phyloP scores from a whole-genome alignment of 2,113 vertebrate genomes.

The Bothrops jararaca region DNA sequence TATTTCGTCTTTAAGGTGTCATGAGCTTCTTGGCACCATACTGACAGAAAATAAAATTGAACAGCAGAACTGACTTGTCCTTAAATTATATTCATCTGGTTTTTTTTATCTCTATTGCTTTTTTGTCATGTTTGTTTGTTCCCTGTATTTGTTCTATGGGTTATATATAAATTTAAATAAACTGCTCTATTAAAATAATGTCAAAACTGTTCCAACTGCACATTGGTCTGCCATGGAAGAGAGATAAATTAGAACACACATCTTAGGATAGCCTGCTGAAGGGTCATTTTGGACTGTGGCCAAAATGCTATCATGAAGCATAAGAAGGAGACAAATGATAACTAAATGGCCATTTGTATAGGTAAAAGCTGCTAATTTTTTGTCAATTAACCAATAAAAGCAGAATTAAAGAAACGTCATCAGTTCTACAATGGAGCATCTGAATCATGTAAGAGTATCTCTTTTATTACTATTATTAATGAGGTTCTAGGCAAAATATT shows the following conservation, averaged over 20 bases:
- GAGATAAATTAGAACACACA: neutral
- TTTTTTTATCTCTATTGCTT: neutral
- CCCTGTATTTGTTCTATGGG: neutral
- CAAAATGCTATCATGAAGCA: neutral
- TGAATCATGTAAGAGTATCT: neutral
- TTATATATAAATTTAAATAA: neutral
- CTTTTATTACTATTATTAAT: neutral
- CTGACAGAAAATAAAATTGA: neutral
- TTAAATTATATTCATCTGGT: neutral
- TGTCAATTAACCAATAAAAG: neutral
- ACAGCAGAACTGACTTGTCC: neutral
- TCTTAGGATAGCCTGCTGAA: neutral
- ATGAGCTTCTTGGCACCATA: neutral
- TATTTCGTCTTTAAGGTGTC: neutral
- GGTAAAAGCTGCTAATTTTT: neutral
- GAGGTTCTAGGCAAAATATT: neutral
- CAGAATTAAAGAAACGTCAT: too few relatives aligned
- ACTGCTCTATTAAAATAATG: neutral
- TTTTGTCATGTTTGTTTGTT: neutral
- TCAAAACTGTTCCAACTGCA: neutral
- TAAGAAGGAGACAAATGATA: neutral
- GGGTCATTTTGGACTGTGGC: neutral
- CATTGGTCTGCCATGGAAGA: neutral
- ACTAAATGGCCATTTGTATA: neutral
- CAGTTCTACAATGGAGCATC: too few relatives aligned